Conservation (phyloP, 2,113 vertebrate genomes). For the Quiscalus mexicanus region DNA sequence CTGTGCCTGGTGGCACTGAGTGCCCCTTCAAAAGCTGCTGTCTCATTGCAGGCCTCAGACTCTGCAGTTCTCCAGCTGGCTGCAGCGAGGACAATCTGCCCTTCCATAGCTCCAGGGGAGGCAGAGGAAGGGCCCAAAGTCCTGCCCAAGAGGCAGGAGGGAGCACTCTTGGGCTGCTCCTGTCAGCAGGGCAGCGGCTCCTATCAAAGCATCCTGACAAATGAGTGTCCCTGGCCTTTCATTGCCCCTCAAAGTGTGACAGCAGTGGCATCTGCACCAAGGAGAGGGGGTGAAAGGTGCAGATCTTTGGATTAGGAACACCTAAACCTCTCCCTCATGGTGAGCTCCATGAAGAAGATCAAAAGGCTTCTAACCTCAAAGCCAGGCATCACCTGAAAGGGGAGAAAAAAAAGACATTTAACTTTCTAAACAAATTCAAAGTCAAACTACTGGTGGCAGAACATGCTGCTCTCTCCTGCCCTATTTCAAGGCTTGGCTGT, state of each 20-base stretch:
- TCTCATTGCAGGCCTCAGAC: background rate
- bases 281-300: background rate
- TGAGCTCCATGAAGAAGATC: background rate
- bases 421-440: constrained; percentile 32
- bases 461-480: background rate
- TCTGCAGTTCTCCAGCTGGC: background rate
- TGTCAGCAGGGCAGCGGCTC: background rate
- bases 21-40: background rate
- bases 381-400: background rate
- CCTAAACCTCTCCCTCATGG: background rate
- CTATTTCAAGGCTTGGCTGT: constrained; percentile 10
- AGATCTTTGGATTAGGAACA: background rate
- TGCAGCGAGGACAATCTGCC: background rate
- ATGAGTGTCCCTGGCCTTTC: background rate
- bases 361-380: background rate
- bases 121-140: background rate
- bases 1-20: background rate
- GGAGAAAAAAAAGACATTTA: background rate
- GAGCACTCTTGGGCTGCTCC: background rate
- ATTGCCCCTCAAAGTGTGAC: background rate
- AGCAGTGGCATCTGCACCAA: background rate
- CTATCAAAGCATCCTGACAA: background rate
- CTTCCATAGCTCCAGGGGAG: background rate
- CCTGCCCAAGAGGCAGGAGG: background rate
- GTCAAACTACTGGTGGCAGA: background rate